Conservation (phyloP, 2,888 invertebrate genomes). For the Thereva unica region DNA sequence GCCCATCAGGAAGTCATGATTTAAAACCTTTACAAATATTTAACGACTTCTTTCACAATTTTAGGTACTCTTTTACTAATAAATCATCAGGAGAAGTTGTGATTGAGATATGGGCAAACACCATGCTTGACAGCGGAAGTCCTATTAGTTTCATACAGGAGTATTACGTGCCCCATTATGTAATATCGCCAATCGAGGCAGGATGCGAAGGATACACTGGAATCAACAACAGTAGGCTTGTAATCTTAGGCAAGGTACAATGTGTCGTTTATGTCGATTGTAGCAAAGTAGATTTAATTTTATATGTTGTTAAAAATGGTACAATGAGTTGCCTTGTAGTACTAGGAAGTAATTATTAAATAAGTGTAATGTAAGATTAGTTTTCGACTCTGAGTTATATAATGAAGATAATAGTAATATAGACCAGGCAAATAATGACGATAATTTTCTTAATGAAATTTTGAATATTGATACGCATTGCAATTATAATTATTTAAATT, state of each 20-base stretch:
- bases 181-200: background rate
- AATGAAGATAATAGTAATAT: background rate
- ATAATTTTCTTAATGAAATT: constrained; percentile 8
- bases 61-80: background rate
- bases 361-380: background rate
- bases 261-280: constrained; percentile 15
- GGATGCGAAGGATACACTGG: background rate
- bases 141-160: constrained; percentile 23
- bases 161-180: constrained; percentile 7
- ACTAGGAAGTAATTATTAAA: background rate
- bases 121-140: constrained; percentile 4
- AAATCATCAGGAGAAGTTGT: background rate
- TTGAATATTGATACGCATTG: background rate
- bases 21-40: background rate
- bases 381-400: background rate
- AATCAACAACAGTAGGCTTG: constrained; percentile 19
- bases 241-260: constrained; percentile 9
- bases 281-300: background rate
- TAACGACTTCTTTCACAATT: no score
- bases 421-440: background rate
- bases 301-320: constrained; percentile 1
- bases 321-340: constrained; percentile 2
- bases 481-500: background rate
- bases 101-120: background rate
- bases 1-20: background rate